Conservation (phyloP, 2,888 invertebrate species). For the Dioctria linearis region DNA sequence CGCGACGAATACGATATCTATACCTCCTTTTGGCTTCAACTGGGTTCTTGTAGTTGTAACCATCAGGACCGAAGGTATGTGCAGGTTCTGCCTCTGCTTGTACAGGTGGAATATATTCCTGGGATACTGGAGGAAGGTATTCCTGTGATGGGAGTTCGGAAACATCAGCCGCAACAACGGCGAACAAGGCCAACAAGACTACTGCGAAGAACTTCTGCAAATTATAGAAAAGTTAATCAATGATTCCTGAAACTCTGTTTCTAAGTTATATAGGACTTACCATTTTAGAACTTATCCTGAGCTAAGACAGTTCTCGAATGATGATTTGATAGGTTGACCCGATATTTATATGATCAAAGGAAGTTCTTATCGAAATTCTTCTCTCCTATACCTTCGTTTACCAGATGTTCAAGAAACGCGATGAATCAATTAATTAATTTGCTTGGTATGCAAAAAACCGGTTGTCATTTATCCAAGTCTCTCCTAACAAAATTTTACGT, state of each 20-base stretch:
- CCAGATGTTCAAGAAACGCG: conserved; percentile 1
- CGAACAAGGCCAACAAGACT: conserved; percentile 25
- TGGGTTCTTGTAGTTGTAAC: conserved; percentile 6
- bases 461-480: neutral
- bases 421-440: conserved; percentile 36
- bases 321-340: neutral
- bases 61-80: neutral
- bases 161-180: conserved; percentile 42
- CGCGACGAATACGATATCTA: conserved; percentile 1
- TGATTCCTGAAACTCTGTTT: too few species aligned
- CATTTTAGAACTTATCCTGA: conserved; percentile 44
- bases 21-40: neutral
- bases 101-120: neutral
- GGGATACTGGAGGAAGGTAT: conserved; percentile 27
- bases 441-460: conserved; percentile 27
- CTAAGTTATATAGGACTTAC: conserved; percentile 11
- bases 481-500: conserved; percentile 33
- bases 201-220: conserved; percentile 30
- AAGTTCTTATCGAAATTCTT: conserved; percentile 27
- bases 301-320: conserved; percentile 41
- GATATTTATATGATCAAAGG: conserved; percentile 39
- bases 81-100: neutral
- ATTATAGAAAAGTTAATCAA: conserved; percentile 6
- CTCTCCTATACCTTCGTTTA: neutral
- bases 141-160: conserved; percentile 28